Conservation (phyloP, 2,797 vertebrate species). For the Holocentrus rufus region DNA sequence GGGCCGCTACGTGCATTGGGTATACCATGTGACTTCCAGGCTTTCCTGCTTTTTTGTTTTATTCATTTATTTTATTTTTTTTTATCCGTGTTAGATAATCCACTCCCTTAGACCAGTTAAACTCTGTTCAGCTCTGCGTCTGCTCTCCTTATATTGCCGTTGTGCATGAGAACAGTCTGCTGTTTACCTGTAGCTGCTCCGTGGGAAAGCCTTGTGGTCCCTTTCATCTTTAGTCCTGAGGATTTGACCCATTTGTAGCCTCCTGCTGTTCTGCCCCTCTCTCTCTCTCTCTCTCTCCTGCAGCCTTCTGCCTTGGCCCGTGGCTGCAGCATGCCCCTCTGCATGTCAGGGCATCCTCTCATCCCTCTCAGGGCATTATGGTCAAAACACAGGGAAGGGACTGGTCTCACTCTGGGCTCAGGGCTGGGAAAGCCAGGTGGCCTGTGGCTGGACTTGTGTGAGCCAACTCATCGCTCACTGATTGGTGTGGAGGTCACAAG, state of each 20-base stretch:
- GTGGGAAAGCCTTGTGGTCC: slow-evolving; percentile 74
- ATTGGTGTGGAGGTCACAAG: slow-evolving; percentile 20
- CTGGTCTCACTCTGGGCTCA: slow-evolving; percentile 64
- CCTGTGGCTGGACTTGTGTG: slow-evolving; percentile 10
- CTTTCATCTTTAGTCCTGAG: slow-evolving; percentile 67
- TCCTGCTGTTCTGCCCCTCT: slow-evolving; percentile 63
- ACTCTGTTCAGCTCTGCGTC: slow-evolving; percentile 42
- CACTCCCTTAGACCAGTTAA: slow-evolving; percentile 26
- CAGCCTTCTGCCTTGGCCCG: slow-evolving; percentile 76
- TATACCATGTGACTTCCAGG: slow-evolving; percentile 77
- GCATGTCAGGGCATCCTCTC: slow-evolving; percentile 70
- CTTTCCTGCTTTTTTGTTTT: slow-evolving; percentile 60
- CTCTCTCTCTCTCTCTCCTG: slow-evolving; percentile 68
- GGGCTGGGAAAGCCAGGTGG: slow-evolving; percentile 54
- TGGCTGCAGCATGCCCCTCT: slow-evolving; percentile 80
- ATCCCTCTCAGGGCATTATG: slow-evolving; percentile 51
- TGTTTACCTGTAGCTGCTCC: slow-evolving; percentile 34
- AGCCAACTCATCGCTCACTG: slow-evolving; percentile 12
- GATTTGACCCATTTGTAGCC: slow-evolving; percentile 67
- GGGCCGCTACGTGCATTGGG: slow-evolving; percentile 79
- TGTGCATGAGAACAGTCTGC: slow-evolving; percentile 14
- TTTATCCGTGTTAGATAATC: slow-evolving; percentile 39
- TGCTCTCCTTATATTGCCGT: slow-evolving; percentile 13
- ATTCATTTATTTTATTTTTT: too few species aligned
- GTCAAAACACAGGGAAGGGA: slow-evolving; percentile 68